phyloP scores from a whole-genome alignment of 2,888 invertebrate species.

The Euclidia mi region DNA sequence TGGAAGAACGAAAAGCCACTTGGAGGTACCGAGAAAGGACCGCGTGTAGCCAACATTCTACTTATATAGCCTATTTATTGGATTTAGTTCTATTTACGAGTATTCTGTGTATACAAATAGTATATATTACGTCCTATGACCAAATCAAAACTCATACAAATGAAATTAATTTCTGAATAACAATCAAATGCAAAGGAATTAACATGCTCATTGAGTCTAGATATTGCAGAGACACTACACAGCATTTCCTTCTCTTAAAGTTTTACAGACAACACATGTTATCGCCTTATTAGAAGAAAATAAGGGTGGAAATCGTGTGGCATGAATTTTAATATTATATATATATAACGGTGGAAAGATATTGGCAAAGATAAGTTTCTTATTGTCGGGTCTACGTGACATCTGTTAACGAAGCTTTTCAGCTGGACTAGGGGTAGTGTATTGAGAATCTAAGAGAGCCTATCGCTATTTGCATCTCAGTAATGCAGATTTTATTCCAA shows the following conservation, averaged over 20 bases:
- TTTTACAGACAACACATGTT: constrained; percentile 9
- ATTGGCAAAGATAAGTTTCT: constrained; percentile 61
- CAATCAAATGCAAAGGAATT: constrained; percentile 31
- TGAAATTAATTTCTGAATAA: constrained; percentile 33
- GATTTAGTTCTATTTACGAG: too few relatives aligned
- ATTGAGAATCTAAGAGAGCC: constrained; percentile 28
- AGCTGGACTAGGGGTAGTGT: constrained; percentile 29
- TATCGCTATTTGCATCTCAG: constrained; percentile 33
- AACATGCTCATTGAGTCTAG: constrained; percentile 59
- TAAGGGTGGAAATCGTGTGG: constrained; percentile 40
- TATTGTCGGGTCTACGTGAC: constrained; percentile 67
- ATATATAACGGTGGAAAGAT: constrained; percentile 33
- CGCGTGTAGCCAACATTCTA: too few relatives aligned
- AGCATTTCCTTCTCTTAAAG: constrained; percentile 8
- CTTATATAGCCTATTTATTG: too few relatives aligned
- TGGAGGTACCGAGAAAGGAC: too few relatives aligned
- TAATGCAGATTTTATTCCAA: background rate
- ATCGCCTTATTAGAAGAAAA: constrained; percentile 8
- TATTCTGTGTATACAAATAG: too few relatives aligned
- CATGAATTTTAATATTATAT: too few relatives aligned
- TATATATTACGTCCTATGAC: too few relatives aligned
- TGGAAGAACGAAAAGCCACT: too few relatives aligned
- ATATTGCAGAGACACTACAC: constrained; percentile 54
- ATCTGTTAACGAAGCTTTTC: constrained; percentile 69
- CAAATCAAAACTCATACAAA: constrained; percentile 20